Evolutionary conservation across 2,797 vertebrate genomes (phyloP), one percentile per base, ranked within the genome.

Genomic region (Furcifer pardalis): DNA sequence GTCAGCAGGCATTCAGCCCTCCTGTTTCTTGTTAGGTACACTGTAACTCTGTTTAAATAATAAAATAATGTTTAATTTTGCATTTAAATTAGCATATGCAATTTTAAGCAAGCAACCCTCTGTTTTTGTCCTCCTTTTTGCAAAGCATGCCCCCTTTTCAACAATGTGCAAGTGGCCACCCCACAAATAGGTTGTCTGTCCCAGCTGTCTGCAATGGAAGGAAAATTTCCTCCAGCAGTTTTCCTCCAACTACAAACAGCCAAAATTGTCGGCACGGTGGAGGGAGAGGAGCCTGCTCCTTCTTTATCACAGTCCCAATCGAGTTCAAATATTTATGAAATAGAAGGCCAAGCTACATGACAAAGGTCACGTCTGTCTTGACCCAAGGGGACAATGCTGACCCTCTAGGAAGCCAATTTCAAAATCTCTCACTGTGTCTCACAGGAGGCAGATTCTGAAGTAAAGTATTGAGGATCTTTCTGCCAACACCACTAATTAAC

Each of bases 401-500:
- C 44, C 37, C 77, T 32, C 5, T 71, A 82, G 12, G 68, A 74
- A 59, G 30, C 46, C 27, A 66, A 6, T 75, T 74, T 46, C 60
- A 46, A 25, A 73, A 66, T 23, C 9, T 73, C 60, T 52, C 74
- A 72, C 27, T 12, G 23, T 42, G 60, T 21, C n/a, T 73, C 59
- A 78, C 66, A 13, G 27, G 69, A 79, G 30, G 66, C 76, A 59
- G 68, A 79, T 10, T 46, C 37, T 56, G 52, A 56, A 6, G 68
- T 15, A 37, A 42, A 30, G 15, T 42, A 75, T 66, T 44, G 65
- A 37, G 59, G 46, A 83, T 66, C 59, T 69, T 65, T 73, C 81
- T 83, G 75, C 75, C 80, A 60, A 56, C 42, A 72, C 81, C 42
- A 46, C n/a, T 79, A 83, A 74, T 46, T 83, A 86, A 74, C 25